Evolutionary conservation across 92 coral and sea anemone species (phyloP).

Genomic region (Umimayanthus chanpuru): DNA sequence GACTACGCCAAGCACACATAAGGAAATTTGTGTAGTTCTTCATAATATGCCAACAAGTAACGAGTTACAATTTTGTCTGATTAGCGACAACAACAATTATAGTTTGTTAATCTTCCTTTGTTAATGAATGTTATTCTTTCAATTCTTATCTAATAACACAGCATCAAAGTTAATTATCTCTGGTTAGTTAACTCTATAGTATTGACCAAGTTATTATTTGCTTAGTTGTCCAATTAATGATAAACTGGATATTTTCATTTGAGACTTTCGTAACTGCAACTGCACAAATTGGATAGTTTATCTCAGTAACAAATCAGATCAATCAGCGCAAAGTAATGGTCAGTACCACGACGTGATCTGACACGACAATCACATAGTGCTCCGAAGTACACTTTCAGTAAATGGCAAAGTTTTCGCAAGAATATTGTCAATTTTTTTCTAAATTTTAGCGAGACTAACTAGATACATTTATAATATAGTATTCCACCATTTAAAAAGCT

Average conservation of each 20-base stretch:
- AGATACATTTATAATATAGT: no score
- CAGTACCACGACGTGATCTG: background rate
- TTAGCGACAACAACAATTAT: no score
- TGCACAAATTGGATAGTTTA: constrained; percentile 6
- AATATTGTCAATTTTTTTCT: background rate
- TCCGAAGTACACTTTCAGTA: constrained; percentile 13
- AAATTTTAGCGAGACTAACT: constrained; percentile 9
- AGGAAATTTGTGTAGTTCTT: no score
- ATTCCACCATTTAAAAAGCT: no score
- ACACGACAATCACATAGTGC: background rate
- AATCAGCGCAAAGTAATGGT: constrained; percentile 5
- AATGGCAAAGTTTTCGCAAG: constrained; percentile 22
- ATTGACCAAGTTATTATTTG: constrained; percentile 9
- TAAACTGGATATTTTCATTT: constrained; percentile 14
- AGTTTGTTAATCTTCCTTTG: no score
- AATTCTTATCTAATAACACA: no score
- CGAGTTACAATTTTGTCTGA: no score
- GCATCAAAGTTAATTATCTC: background rate
- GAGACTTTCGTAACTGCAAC: constrained; percentile 4
- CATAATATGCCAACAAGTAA: no score
- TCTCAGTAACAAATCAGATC: background rate
- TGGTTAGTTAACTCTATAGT: constrained; percentile 15
- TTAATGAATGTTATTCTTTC: no score
- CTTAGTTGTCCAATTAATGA: constrained; percentile 6
- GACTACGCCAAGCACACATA: no score